phyloP scores from a whole-genome alignment of 2,888 invertebrate genomes.

The Cephus sareptanus region DNA sequence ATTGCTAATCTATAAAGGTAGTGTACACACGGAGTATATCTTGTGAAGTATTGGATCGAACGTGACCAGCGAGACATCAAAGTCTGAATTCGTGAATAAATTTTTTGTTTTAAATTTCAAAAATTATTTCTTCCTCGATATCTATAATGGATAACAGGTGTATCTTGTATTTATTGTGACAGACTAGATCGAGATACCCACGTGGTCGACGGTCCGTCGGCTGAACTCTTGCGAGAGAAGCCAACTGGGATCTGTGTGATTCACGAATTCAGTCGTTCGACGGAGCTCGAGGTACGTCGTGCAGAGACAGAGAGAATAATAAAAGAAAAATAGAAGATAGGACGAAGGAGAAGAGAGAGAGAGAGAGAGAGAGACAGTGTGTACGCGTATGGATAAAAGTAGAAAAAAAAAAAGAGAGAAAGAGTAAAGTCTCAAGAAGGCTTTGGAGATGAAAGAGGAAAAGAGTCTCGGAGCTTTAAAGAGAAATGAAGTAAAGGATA shows the following conservation, averaged over 20 bases:
- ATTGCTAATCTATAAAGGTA: conserved; percentile 12
- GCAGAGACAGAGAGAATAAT: conserved; percentile 10
- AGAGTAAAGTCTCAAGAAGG: conserved; percentile 24
- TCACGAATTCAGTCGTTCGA: conserved; percentile 25
- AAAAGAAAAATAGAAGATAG: conserved; percentile 25
- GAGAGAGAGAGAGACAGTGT: conserved; percentile 33
- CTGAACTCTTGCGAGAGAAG: not conserved
- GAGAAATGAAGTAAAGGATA: conserved; percentile 25
- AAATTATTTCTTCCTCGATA: conserved; percentile 11
- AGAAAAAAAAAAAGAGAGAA: conserved; percentile 24
- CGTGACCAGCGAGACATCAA: conserved; percentile 27
- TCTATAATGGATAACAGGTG: not conserved
- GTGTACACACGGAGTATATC: conserved; percentile 22
- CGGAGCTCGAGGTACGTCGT: conserved; percentile 11
- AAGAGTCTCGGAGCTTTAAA: conserved; percentile 26
- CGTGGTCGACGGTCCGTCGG: too few relatives aligned
- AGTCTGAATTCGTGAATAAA: conserved; percentile 6
- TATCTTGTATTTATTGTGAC: not conserved
- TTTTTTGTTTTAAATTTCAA: not conserved
- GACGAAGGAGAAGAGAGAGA: conserved; percentile 15
- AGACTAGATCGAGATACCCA: too few relatives aligned
- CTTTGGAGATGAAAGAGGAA: conserved; percentile 35
- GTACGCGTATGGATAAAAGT: conserved; percentile 16
- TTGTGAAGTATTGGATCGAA: not conserved
- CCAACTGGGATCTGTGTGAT: conserved; percentile 9